Conservation (phyloP, 2,797 vertebrate genomes). For the Falco berigora region DNA sequence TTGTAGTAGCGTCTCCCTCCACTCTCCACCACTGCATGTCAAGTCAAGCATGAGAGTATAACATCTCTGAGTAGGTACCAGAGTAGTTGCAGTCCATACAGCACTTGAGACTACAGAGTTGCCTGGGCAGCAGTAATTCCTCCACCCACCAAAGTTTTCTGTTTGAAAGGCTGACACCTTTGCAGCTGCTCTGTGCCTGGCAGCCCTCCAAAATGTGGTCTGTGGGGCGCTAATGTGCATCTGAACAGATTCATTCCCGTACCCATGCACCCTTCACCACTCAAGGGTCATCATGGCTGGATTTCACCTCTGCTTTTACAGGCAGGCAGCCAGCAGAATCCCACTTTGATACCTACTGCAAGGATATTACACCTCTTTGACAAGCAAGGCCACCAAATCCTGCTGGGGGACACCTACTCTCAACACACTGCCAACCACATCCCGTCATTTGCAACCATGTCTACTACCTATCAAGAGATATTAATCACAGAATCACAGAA, state of each 20-base stretch:
- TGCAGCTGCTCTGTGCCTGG: not conserved
- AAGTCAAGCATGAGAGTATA: not conserved
- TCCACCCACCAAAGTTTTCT: not conserved
- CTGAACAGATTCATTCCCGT: not conserved
- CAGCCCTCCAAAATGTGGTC: not conserved
- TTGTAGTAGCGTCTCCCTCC: not conserved
- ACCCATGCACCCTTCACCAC: not conserved
- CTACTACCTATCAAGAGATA: not conserved
- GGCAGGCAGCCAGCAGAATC: not conserved
- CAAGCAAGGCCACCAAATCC: not conserved
- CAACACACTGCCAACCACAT: not conserved
- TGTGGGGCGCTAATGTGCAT: not conserved
- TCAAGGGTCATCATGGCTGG: accelerated
- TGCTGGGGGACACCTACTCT: not conserved
- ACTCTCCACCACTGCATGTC: not conserved
- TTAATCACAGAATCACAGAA: not conserved
- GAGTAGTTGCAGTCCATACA: not conserved
- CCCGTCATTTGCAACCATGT: not conserved
- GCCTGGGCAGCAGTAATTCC: not conserved
- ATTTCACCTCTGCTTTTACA: not conserved
- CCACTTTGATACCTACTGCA: not conserved
- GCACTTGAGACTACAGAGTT: not conserved
- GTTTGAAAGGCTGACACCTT: not conserved
- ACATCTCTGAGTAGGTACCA: not conserved
- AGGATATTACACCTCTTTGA: not conserved